phyloP scores from a whole-genome alignment of 2,797 vertebrate genomes.

The Microhierax caerulescens region DNA sequence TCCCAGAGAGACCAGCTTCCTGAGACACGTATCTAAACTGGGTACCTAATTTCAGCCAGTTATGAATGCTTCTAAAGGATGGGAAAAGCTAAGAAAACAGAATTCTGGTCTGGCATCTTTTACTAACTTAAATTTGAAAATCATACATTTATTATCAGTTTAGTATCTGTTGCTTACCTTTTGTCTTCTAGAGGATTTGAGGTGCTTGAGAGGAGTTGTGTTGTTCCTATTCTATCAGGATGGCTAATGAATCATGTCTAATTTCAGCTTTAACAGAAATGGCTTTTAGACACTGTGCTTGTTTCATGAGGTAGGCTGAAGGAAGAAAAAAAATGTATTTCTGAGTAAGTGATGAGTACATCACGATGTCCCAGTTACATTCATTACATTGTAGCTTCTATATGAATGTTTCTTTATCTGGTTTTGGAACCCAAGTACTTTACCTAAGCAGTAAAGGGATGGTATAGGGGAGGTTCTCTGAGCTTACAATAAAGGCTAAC shows the following conservation, averaged over 20 bases:
- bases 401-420: background rate
- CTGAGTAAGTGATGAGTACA: background rate
- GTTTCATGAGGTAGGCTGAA: background rate
- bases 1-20: background rate
- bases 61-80: background rate
- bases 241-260: background rate
- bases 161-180: background rate
- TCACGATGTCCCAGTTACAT: background rate
- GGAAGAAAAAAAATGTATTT: background rate
- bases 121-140: background rate
- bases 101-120: background rate
- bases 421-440: background rate
- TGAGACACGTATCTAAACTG: background rate
- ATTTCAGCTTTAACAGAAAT: background rate
- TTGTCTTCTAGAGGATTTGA: background rate
- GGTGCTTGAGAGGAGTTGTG: background rate
- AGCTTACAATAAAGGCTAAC: background rate
- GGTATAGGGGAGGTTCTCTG: background rate
- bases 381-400: background rate
- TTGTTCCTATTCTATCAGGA: background rate
- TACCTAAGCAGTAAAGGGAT: background rate
- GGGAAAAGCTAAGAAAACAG: background rate
- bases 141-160: background rate
- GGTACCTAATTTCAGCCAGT: background rate
- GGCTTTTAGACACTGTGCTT: background rate